Evolutionary conservation across 2,797 vertebrate species (phyloP).

Genomic region (Rhinichthys osculus): DNA sequence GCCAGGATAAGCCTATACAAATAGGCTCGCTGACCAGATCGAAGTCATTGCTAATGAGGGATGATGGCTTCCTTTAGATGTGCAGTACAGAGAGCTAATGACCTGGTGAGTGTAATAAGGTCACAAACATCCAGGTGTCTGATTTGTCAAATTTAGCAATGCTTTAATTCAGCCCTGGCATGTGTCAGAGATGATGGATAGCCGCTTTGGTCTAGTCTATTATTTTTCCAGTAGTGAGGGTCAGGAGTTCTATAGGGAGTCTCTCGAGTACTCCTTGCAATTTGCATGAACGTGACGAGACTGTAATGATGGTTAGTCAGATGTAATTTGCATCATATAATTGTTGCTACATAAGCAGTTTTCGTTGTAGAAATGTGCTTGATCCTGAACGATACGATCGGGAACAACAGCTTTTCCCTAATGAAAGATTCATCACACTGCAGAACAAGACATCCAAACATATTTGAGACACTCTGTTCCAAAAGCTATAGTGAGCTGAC

Average conservation of each 20-base stretch:
- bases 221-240: slow-evolving; percentile 38
- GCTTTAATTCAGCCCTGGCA: slow-evolving; percentile 36
- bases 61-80: slow-evolving; percentile 39
- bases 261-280: slow-evolving; percentile 23
- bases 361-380: slow-evolving; percentile 15
- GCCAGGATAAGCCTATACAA: slow-evolving; percentile 20
- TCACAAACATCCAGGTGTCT: slow-evolving; percentile 34
- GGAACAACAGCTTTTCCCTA: slow-evolving; percentile 12
- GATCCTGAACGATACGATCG: slow-evolving; percentile 1
- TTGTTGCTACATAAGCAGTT: slow-evolving; percentile 26
- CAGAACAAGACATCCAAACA: slow-evolving; percentile 1
- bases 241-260: slow-evolving; percentile 18
- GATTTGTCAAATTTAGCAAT: slow-evolving; percentile 26
- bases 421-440: background rate
- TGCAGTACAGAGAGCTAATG: slow-evolving; percentile 43
- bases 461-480: background rate
- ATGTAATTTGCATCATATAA: slow-evolving; percentile 42
- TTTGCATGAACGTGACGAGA: slow-evolving; percentile 41
- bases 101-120: slow-evolving; percentile 35
- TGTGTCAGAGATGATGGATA: slow-evolving; percentile 31
- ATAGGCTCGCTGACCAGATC: slow-evolving; percentile 23
- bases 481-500: background rate
- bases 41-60: slow-evolving; percentile 46
- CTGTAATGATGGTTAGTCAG: slow-evolving; percentile 20
- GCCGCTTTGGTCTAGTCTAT: slow-evolving; percentile 26